These are phyloP conservation scores for Pantherophis vulpinus DNA, from an alignment of 2,797 vertebrate genomes.

Conservation along the genomic window DNA sequence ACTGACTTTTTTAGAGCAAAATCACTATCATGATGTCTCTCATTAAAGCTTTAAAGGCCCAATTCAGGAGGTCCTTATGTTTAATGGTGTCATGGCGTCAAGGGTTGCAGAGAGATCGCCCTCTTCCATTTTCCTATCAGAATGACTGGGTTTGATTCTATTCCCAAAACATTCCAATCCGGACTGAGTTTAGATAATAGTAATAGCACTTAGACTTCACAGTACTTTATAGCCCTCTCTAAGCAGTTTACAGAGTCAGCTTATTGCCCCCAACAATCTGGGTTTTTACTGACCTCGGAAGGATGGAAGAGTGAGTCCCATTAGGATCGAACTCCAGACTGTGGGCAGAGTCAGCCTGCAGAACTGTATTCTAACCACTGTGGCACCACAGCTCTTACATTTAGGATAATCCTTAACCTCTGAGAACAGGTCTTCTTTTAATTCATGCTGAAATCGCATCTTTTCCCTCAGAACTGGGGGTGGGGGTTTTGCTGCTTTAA, in stretches of 20 bases:
- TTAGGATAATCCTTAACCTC: not conserved
- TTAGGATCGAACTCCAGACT: not conserved
- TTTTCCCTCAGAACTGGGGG: not conserved
- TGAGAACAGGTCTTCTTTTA: not conserved
- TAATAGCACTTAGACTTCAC: too few species aligned
- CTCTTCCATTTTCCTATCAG: not conserved
- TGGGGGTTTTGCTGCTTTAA: fast-evolving
- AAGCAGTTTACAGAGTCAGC: too few species aligned
- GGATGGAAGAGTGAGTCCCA: not conserved
- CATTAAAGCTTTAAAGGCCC: not conserved
- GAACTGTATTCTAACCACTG: not conserved
- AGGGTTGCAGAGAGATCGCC: not conserved
- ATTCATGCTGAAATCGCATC: not conserved
- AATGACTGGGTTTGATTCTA: not conserved
- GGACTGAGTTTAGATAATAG: not conserved
- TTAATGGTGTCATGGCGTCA: not conserved
- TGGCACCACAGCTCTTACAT: not conserved
- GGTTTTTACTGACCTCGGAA: not conserved
- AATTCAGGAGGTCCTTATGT: not conserved
- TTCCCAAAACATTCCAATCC: not conserved
- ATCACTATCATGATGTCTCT: not conserved
- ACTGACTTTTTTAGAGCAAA: not conserved
- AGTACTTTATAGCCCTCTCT: too few species aligned
- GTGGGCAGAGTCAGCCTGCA: not conserved
- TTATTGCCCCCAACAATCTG: not conserved